Conservation (phyloP, 2,113 vertebrate species). For the Callithrix jacchus region DNA sequence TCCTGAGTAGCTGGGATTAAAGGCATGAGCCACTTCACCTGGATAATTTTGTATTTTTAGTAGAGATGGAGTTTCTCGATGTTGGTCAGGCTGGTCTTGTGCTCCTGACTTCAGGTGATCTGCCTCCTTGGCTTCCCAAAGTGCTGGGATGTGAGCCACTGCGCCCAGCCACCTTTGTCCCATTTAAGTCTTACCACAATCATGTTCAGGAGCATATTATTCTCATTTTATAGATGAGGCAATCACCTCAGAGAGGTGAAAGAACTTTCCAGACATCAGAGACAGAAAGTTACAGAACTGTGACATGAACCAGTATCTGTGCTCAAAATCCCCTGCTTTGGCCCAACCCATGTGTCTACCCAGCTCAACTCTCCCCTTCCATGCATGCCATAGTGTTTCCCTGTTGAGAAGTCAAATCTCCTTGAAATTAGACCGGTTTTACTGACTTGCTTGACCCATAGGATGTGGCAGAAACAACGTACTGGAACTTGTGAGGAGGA, state of each 20-base stretch:
- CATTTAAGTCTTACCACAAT: background rate
- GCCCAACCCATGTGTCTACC: background rate
- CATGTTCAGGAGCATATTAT: background rate
- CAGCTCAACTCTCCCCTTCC: background rate
- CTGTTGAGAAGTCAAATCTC: background rate
- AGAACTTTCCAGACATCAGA: background rate
- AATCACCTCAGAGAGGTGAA: background rate
- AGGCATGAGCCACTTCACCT: too few species aligned
- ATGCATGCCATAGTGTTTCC: too few species aligned
- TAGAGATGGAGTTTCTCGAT: too few species aligned
- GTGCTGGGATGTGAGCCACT: too few species aligned
- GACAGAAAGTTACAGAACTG: background rate
- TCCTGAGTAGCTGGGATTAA: too few species aligned
- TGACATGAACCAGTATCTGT: background rate
- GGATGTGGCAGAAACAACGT: background rate
- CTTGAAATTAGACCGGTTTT: background rate
- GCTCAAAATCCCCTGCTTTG: background rate
- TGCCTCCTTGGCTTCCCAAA: too few species aligned
- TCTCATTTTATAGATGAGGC: background rate
- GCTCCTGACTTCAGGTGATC: too few species aligned
- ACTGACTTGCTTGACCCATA: background rate
- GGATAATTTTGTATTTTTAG: too few species aligned
- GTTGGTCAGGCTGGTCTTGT: too few species aligned
- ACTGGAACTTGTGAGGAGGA: background rate
- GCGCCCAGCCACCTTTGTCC: too few species aligned